Percentiles rank a stretch among this genome's conserved stretches.
phyloP scores from a whole-genome alignment of 2,113 vertebrate species.

The Onychorhynchus coronatus region DNA sequence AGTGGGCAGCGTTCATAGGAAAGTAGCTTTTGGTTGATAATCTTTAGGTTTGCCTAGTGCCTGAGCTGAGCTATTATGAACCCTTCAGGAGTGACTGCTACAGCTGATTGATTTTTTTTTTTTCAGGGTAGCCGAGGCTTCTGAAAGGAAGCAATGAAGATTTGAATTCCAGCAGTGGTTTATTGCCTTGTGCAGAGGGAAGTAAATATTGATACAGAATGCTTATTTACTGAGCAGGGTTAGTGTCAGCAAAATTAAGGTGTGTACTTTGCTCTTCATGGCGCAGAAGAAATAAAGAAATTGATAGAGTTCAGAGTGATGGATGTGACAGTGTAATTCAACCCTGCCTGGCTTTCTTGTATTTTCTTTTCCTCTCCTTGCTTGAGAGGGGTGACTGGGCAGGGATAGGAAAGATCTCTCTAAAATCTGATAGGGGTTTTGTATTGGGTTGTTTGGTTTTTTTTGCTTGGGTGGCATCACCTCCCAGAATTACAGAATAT shows the following conservation, averaged over 20 bases:
- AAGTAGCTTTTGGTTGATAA: not conserved
- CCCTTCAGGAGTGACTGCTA: constrained; percentile 17
- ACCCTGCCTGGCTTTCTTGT: not conserved
- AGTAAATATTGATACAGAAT: constrained; percentile 54
- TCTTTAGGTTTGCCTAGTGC: not conserved
- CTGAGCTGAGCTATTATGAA: not conserved
- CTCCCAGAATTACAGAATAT: not conserved
- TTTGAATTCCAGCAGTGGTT: constrained; percentile 32
- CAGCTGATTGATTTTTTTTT: constrained; percentile 18
- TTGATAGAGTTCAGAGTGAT: constrained; percentile 25
- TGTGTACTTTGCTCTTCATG: constrained; percentile 16
- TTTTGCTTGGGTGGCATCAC: not conserved
- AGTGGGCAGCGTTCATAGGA: not conserved
- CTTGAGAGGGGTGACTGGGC: not conserved
- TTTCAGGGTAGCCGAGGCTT: not conserved
- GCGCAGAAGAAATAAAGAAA: constrained; percentile 2
- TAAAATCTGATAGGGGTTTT: not conserved
- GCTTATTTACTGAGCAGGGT: constrained; percentile 42
- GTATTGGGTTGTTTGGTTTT: not conserved
- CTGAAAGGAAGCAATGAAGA: not conserved
- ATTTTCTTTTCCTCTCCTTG: not conserved
- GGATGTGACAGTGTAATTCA: not conserved
- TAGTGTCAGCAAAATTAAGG: constrained; percentile 41
- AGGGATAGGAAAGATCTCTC: not conserved
- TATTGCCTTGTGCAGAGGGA: constrained; percentile 11